Conservation (phyloP, 2,888 invertebrate genomes). For the Chymomyza fuscimana region DNA sequence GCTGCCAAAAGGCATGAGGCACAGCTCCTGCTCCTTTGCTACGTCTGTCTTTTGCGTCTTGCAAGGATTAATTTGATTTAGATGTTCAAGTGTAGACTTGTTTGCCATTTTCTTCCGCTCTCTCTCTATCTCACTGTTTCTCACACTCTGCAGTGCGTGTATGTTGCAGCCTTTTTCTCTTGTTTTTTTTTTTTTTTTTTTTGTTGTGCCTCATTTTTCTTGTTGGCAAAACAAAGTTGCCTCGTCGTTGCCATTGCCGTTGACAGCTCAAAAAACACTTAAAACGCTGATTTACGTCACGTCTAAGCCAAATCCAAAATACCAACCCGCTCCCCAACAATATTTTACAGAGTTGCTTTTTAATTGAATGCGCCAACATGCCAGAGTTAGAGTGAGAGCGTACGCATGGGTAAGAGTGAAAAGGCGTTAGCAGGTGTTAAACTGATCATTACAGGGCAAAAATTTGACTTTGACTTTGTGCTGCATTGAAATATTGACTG, state of each 20-base stretch:
- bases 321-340: not conserved
- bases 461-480: conserved; percentile 39
- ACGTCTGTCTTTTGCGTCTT: not conserved
- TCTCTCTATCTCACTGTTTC: not conserved
- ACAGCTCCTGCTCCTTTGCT: conserved; percentile 5
- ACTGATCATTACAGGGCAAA: conserved; percentile 65
- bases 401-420: not conserved
- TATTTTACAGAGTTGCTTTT: conserved; percentile 13
- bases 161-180: conserved; percentile 8
- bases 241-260: conserved; percentile 62
- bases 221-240: conserved; percentile 49
- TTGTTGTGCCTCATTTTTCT: not conserved
- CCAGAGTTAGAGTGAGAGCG: not conserved
- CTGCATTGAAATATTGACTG: conserved; percentile 65
- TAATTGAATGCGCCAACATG: conserved; percentile 44
- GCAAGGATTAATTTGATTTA: conserved; percentile 68
- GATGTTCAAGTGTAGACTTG: conserved; percentile 55
- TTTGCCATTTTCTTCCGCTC: conserved; percentile 26
- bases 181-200: conserved; percentile 42
- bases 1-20: conserved; percentile 35
- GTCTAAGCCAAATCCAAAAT: conserved; percentile 48
- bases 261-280: conserved; percentile 66
- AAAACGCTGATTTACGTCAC: conserved; percentile 71
- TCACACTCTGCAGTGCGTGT: not conserved
- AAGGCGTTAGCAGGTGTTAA: not conserved